Evolutionary conservation across 2,113 vertebrate genomes (phyloP).

Genomic region (Cepphus grylle): DNA sequence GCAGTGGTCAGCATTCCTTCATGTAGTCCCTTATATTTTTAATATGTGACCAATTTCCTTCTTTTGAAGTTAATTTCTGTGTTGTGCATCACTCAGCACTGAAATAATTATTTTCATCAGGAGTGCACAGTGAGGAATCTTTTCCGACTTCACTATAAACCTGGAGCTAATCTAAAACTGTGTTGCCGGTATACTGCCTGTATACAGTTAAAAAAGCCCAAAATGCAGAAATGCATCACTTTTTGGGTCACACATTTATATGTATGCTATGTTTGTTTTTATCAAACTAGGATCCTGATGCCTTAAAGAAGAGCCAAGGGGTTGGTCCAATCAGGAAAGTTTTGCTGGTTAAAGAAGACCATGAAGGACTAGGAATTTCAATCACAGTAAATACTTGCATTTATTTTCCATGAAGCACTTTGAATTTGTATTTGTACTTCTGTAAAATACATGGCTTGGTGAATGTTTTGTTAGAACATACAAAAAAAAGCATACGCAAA

Average conservation of each 20-base stretch:
- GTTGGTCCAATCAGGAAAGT: slow-evolving; percentile 97
- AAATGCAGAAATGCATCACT: not conserved
- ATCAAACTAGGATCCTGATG: slow-evolving; percentile 85
- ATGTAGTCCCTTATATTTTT: not conserved
- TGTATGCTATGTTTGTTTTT: not conserved
- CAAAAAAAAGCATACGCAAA: not conserved
- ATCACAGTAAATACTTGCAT: slow-evolving; percentile 86
- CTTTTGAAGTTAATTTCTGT: not conserved
- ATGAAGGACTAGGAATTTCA: slow-evolving; percentile 97
- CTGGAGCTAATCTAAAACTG: not conserved
- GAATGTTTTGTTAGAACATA: not conserved
- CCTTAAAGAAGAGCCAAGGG: slow-evolving; percentile 96
- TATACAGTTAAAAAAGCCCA: not conserved
- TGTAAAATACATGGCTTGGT: not conserved
- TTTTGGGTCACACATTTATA: not conserved
- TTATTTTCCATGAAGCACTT: not conserved
- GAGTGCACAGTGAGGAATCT: not conserved
- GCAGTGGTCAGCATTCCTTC: not conserved
- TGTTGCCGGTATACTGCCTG: not conserved
- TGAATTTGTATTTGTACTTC: not conserved
- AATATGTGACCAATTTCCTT: not conserved
- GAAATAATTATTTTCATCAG: not conserved
- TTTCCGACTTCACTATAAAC: not conserved
- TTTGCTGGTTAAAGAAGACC: slow-evolving; percentile 93
- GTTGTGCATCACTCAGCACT: not conserved